phyloP scores from a whole-genome alignment of 2,113 vertebrate genomes.

The Piprites chloris region DNA sequence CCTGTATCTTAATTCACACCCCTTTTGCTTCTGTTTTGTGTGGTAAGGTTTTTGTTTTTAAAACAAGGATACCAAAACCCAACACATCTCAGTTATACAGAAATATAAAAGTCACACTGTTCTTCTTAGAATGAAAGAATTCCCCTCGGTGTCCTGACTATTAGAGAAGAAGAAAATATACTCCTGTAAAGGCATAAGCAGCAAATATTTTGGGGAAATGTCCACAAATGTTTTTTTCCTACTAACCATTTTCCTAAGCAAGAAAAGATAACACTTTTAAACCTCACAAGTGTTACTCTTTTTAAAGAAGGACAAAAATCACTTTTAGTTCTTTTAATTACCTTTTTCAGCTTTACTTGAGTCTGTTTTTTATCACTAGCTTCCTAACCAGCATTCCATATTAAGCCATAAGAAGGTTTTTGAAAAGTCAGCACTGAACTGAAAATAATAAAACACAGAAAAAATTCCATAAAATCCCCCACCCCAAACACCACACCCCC shows the following conservation, averaged over 20 bases:
- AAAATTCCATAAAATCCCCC: neutral
- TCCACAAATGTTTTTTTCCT: neutral
- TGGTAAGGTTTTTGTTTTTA: neutral
- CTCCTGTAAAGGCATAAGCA: neutral
- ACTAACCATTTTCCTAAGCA: neutral
- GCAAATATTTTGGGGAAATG: neutral
- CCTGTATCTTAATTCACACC: neutral
- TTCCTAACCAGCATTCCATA: neutral
- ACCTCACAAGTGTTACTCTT: neutral
- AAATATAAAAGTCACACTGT: neutral
- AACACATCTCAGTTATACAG: neutral
- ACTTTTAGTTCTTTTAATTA: neutral
- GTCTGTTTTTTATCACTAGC: neutral
- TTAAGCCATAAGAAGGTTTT: neutral
- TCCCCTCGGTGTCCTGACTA: neutral
- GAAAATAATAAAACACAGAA: neutral
- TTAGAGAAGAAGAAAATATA: neutral
- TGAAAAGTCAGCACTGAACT: neutral
- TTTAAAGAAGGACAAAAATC: neutral
- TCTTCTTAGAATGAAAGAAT: neutral
- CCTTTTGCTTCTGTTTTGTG: neutral
- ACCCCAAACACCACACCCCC: accelerated
- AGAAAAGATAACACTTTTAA: neutral
- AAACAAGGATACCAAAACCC: neutral
- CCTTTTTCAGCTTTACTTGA: neutral